Conservation (phyloP, 2,888 invertebrate genomes). For the Chaetogeoica ovagalla region DNA sequence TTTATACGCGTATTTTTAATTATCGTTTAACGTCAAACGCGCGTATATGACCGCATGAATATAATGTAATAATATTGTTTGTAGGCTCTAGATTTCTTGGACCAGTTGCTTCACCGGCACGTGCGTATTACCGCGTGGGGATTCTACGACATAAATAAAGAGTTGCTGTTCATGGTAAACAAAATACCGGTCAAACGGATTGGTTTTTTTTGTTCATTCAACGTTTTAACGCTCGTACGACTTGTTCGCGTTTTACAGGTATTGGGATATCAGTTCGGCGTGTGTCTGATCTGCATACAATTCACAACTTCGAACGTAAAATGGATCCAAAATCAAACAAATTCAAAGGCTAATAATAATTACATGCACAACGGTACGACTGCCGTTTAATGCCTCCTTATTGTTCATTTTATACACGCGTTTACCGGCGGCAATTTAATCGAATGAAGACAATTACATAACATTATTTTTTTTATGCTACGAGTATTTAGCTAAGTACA, state of each 20-base stretch:
- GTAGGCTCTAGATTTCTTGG: slow-evolving; percentile 22
- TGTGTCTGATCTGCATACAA: slow-evolving; percentile 31
- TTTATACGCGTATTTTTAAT: too few species aligned
- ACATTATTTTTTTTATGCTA: too few species aligned
- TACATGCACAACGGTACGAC: background rate
- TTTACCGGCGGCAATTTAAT: too few species aligned
- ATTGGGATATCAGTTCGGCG: slow-evolving; percentile 32
- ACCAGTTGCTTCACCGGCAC: slow-evolving; percentile 31
- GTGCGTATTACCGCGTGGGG: slow-evolving; percentile 30
- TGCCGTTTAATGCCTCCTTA: too few species aligned
- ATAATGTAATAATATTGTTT: background rate
- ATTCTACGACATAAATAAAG: slow-evolving; percentile 32
- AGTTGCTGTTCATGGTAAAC: slow-evolving; percentile 23
- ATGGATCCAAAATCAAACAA: background rate
- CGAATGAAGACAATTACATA: too few species aligned
- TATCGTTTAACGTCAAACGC: background rate
- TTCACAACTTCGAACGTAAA: slow-evolving; percentile 3
- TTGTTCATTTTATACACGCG: too few species aligned
- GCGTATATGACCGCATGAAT: background rate
- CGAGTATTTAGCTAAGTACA: too few species aligned
- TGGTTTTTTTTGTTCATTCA: too few species aligned
- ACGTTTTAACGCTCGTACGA: too few species aligned
- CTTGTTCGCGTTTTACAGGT: background rate
- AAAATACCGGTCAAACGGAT: too few species aligned
- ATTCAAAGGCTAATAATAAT: too few species aligned